A percentile compares a stretch with the other conserved stretches of the same genome.
These are phyloP conservation scores for Pipistrellus kuhlii DNA, from an alignment of 2,797 vertebrate genomes.

Conservation along the genomic window DNA sequence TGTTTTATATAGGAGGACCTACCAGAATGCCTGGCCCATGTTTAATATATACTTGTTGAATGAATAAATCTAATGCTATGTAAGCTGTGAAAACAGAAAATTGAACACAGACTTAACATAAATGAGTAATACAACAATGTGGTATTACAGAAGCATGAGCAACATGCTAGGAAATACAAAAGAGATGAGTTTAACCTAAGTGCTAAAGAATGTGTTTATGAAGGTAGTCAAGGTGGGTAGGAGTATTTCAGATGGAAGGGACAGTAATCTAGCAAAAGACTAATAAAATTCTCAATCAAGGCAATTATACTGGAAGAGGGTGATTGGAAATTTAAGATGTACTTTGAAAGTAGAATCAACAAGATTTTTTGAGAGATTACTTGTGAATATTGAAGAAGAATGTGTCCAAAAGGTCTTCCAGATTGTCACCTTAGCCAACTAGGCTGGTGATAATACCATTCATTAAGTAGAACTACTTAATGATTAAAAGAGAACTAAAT, in stretches of 20 bases:
- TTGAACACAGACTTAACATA: conserved; percentile 10
- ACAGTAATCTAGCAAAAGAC: neutral
- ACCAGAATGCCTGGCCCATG: neutral
- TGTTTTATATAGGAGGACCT: neutral
- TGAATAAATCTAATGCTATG: neutral
- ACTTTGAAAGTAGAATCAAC: conserved; percentile 36
- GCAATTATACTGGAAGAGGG: neutral
- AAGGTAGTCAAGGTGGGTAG: neutral
- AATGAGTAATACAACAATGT: neutral
- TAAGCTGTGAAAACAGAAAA: neutral
- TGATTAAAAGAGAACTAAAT: conserved; percentile 21
- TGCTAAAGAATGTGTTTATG: conserved; percentile 26
- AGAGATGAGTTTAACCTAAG: neutral
- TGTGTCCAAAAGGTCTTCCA: neutral
- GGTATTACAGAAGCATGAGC: neutral
- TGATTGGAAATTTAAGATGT: neutral
- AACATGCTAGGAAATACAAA: neutral
- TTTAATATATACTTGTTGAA: conserved; percentile 7
- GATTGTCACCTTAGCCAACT: neutral
- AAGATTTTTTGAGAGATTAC: neutral
- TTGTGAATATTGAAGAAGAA: neutral
- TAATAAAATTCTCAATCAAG: conserved; percentile 20
- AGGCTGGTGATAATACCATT: neutral
- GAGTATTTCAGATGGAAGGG: neutral
- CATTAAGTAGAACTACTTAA: neutral